Conservation (phyloP, 1,140 invertebrate species). For the Brachionus plicatilis region DNA sequence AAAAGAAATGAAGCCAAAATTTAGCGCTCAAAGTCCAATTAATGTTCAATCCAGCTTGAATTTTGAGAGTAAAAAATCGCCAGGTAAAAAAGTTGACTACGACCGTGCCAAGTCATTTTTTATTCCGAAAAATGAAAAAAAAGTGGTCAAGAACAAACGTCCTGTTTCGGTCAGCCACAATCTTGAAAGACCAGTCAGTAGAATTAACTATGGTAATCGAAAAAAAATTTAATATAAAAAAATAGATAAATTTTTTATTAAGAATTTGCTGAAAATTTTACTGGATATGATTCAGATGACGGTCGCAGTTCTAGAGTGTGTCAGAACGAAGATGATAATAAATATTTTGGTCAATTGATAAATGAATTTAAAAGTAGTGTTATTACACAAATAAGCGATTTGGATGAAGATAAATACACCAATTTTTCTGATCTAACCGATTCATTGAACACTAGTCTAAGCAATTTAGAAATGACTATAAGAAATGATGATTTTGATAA, state of each 20-base stretch:
- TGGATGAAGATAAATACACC: background rate
- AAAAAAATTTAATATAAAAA: background rate
- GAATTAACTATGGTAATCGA: slow-evolving; percentile 5
- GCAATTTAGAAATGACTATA: slow-evolving; percentile 10
- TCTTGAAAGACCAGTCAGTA: background rate
- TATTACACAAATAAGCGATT: background rate
- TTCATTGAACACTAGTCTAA: slow-evolving; percentile 16
- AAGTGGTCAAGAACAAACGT: background rate
- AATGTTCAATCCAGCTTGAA: background rate
- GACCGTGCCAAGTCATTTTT: background rate
- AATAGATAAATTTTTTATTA: background rate
- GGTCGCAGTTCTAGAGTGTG: slow-evolving; percentile 7
- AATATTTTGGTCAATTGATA: slow-evolving; percentile 10
- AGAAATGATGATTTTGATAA: slow-evolving; percentile 19
- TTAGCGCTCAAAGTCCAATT: background rate
- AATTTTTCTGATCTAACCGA: background rate
- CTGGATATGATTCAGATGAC: slow-evolving; percentile 32
- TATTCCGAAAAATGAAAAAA: background rate
- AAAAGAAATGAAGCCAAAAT: background rate
- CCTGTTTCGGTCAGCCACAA: background rate
- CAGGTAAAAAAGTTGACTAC: background rate
- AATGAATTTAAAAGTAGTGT: slow-evolving; percentile 18
- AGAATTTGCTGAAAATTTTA: slow-evolving; percentile 33
- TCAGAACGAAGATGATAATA: slow-evolving; percentile 32
- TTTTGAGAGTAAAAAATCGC: background rate